Base-by-base conservation (phyloP, 2,888 invertebrate species). In the Drosophila antonietae region DNA sequence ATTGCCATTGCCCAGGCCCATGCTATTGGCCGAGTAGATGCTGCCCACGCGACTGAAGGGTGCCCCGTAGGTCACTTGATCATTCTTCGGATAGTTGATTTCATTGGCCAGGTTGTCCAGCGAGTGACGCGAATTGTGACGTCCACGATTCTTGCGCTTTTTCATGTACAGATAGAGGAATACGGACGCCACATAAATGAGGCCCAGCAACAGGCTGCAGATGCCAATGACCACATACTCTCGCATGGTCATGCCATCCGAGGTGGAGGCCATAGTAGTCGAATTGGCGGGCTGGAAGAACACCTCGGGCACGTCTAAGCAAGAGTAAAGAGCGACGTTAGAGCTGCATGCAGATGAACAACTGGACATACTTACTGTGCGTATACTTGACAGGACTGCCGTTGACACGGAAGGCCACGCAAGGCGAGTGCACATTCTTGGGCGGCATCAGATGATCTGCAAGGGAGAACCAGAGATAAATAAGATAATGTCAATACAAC, bases 211-310 rank as follows among this genome's bases (percentile, higher is more conserved):
- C 20, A 97, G 94, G 20, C 97, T 96, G 83, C 96, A 96, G 53
- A 97, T 94, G 37, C 96, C 97, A 67, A 97, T 97, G 0, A 97
- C 96, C 23, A 97, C 95, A 88, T 97, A 97, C 93, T 97, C 97
- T 12, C 95, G 94, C 15, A 95, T 94, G 31, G 95, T 95, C 68
- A 97, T 94, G 52, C 96, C 95, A 53, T 94, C 94, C 37, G 94
- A 93, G 12, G 93, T 93, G 52, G 93, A 91, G n/a, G 93, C 91
- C 70, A 94, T 93, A 0, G 94, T 94, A 23, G 86, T 87, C 62
- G 84, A 83, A 28, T 85, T 85, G 51, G 84, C 95, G 10, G 95
- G 94, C 66, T 95, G 94, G 90, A 97, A 97, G 57, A 95, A 95
- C 2, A 97, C 97, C 93, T 97, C 97, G 20, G 96, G 95, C 58